Conservation (phyloP, 92 coral and sea anemone species). For the Desmophyllum pertusum region DNA sequence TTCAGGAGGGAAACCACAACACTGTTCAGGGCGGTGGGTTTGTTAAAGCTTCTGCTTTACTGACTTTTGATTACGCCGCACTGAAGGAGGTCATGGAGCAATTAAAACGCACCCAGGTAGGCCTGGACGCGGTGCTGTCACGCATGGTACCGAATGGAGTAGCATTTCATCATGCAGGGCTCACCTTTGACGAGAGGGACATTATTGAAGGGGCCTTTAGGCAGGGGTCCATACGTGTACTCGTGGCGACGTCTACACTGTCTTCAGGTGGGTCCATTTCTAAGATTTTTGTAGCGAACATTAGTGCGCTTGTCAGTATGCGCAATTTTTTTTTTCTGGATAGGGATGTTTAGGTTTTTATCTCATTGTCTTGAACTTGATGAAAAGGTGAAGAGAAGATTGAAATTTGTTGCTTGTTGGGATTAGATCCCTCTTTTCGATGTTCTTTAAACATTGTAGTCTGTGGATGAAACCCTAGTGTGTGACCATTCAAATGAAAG, state of each 20-base stretch:
- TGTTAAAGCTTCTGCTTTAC: slow-evolving; percentile 75
- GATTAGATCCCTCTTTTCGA: too few species aligned
- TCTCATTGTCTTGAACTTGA: too few species aligned
- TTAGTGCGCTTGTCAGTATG: background rate
- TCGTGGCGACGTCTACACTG: slow-evolving; percentile 94
- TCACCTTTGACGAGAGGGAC: slow-evolving; percentile 98
- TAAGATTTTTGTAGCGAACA: background rate
- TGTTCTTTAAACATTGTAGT: too few species aligned
- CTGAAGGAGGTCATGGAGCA: slow-evolving; percentile 89
- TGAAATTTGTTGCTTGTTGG: too few species aligned
- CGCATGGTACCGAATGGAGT: slow-evolving; percentile 83
- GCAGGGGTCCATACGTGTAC: slow-evolving; percentile 86
- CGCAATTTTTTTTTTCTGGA: background rate
- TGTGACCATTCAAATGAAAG: too few species aligned
- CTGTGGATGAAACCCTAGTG: too few species aligned
- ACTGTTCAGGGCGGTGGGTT: slow-evolving; percentile 43
- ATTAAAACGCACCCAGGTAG: slow-evolving; percentile 90
- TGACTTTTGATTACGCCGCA: slow-evolving; percentile 76
- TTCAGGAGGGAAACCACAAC: background rate
- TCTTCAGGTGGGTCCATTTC: slow-evolving; percentile 78
- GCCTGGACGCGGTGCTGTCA: slow-evolving; percentile 84
- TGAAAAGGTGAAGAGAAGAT: too few species aligned
- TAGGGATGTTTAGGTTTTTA: background rate
- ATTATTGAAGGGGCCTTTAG: slow-evolving; percentile 97
- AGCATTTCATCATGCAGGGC: slow-evolving; percentile 98